Evolutionary conservation across 1,140 invertebrate genomes (phyloP).

Genomic region (Dreissena rostriformis): DNA sequence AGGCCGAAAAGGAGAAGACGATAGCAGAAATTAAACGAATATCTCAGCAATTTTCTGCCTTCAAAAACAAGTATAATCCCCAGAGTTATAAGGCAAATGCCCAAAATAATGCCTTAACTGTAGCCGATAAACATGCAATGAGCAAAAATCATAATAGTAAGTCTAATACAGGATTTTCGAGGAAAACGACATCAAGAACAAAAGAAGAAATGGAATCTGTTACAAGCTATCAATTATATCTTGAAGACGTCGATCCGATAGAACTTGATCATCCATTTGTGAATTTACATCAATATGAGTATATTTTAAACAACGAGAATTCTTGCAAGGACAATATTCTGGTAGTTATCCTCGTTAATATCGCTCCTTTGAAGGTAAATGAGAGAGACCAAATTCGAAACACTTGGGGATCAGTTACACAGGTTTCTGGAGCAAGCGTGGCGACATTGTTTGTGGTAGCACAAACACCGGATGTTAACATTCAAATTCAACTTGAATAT

Average conservation of each 20-base stretch:
- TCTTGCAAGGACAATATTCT: constrained; percentile 40
- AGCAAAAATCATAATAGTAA: background rate
- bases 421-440: constrained; percentile 17
- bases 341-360: constrained; percentile 69
- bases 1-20: constrained; percentile 22
- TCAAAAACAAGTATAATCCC: background rate
- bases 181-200: too few species aligned
- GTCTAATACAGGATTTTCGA: background rate
- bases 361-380: constrained; percentile 58
- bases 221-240: constrained; percentile 12
- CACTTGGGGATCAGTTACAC: constrained; percentile 68
- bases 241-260: background rate
- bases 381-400: constrained; percentile 67
- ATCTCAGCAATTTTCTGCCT: constrained; percentile 31
- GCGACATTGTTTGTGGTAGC: constrained; percentile 49
- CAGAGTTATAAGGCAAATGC: background rate
- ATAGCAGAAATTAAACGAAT: constrained; percentile 11
- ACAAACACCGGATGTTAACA: background rate
- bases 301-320: constrained; percentile 40
- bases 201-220: background rate
- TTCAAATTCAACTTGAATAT: constrained; percentile 29
- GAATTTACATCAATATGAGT: constrained; percentile 41
- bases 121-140: background rate
- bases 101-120: background rate
- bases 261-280: constrained; percentile 10